Conservation (phyloP, 2,888 invertebrate genomes). For the Catonia carolina region DNA sequence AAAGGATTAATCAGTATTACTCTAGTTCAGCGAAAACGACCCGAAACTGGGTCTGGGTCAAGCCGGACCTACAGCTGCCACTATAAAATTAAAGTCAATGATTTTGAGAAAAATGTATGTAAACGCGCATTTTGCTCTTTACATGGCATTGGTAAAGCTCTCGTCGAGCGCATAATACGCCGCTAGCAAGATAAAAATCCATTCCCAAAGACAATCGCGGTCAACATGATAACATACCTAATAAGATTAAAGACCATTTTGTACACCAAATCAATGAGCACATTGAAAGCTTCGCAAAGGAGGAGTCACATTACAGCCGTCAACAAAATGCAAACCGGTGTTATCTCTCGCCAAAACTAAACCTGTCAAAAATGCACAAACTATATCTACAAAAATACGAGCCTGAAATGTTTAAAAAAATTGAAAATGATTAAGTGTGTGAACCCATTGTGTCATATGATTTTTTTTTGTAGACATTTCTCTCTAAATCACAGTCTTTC, state of each 20-base stretch:
- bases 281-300: constrained; percentile 13
- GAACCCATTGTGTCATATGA: constrained; percentile 16
- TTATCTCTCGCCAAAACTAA: constrained; percentile 16
- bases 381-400: constrained; percentile 22
- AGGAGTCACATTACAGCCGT: constrained; percentile 11
- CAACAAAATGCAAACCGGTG: background rate
- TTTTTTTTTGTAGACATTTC: constrained; percentile 4
- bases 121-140: background rate
- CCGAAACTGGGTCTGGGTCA: too few relatives aligned
- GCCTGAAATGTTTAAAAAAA: constrained; percentile 8
- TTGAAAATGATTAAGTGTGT: constrained; percentile 6
- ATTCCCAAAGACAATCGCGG: constrained; percentile 15
- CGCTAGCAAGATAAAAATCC: background rate
- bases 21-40: too few relatives aligned
- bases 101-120: background rate
- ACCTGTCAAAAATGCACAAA: constrained; percentile 14
- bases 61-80: too few relatives aligned
- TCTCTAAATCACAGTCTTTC: constrained; percentile 13
- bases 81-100: background rate
- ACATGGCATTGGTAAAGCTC: background rate
- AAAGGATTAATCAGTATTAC: too few relatives aligned
- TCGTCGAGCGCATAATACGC: background rate
- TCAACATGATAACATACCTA: constrained; percentile 7
- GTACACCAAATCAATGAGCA: constrained; percentile 8
- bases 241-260: constrained; percentile 11